Conservation (phyloP, 2,797 vertebrate species). For the Epinephelus awoara region DNA sequence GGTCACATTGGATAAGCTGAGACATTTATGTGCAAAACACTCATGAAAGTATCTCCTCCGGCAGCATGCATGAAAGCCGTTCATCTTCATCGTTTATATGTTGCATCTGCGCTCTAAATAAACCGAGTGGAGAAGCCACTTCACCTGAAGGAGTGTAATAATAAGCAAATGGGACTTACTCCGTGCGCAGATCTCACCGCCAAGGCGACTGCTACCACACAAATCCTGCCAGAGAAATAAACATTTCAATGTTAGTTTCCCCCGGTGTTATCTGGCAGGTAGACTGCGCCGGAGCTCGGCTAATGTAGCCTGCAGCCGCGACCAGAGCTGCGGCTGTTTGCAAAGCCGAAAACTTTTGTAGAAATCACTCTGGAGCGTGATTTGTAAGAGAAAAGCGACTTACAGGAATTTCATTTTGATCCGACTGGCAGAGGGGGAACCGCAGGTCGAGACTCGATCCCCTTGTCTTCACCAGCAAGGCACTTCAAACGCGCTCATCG, state of each 20-base stretch:
- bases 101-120: background rate
- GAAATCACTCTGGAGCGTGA: background rate
- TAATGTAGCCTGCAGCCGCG: background rate
- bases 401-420: conserved; percentile 83
- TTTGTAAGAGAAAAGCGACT: conserved; percentile 33
- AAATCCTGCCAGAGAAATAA: conserved; percentile 73
- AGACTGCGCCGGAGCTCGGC: conserved; percentile 12
- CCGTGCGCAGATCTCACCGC: conserved; percentile 68
- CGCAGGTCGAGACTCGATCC: conserved; percentile 62
- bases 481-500: conserved; percentile 80
- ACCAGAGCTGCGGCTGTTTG: background rate
- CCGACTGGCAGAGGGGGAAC: conserved; percentile 54
- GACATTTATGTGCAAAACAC: background rate
- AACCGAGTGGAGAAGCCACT: conserved; percentile 26
- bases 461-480: conserved; percentile 74
- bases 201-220: conserved; percentile 64
- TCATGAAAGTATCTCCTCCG: background rate
- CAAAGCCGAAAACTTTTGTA: background rate
- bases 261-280: conserved; percentile 26
- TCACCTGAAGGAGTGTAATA: conserved; percentile 28
- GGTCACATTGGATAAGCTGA: background rate
- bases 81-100: no score
- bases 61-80: background rate
- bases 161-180: conserved; percentile 83
- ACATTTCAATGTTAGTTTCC: background rate